Evolutionary conservation across 1,140 invertebrate genomes (phyloP).

Genomic region (Scaptomyza montana): DNA sequence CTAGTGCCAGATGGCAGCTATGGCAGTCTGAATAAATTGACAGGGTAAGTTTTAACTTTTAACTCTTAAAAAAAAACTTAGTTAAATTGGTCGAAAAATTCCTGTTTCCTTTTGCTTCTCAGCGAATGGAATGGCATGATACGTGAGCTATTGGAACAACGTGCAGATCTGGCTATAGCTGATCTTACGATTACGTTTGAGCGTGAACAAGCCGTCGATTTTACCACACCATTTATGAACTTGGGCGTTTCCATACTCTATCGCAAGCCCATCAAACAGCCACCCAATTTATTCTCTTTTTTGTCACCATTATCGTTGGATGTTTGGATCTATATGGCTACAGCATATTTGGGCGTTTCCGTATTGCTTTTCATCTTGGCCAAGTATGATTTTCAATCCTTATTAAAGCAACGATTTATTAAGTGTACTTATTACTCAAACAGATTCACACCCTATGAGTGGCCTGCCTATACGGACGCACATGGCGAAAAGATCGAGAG

Average conservation of each 20-base stretch:
- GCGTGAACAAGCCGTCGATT: slow-evolving; percentile 93
- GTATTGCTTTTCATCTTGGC: slow-evolving; percentile 96
- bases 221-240: slow-evolving; percentile 98
- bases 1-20: slow-evolving; percentile 92
- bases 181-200: slow-evolving; percentile 97
- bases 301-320: slow-evolving; percentile 96
- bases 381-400: slow-evolving; percentile 86
- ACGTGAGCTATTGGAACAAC: slow-evolving; percentile 93
- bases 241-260: slow-evolving; percentile 97
- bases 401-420: no score
- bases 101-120: not conserved
- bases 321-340: slow-evolving; percentile 98
- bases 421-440: slow-evolving; percentile 1
- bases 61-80: no score
- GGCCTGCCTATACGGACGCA: slow-evolving; percentile 92
- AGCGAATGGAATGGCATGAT: slow-evolving; percentile 98
- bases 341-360: slow-evolving; percentile 96
- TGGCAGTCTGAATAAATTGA: slow-evolving; percentile 90
- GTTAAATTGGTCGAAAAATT: no score
- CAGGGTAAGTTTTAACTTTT: slow-evolving; percentile 64
- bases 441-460: slow-evolving; percentile 96
- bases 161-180: slow-evolving; percentile 95
- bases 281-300: slow-evolving; percentile 96
- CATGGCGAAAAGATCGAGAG: slow-evolving; percentile 93
- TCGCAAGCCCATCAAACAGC: slow-evolving; percentile 94